phyloP scores from a whole-genome alignment of 2,113 vertebrate species.

The Oreocharis arfaki region DNA sequence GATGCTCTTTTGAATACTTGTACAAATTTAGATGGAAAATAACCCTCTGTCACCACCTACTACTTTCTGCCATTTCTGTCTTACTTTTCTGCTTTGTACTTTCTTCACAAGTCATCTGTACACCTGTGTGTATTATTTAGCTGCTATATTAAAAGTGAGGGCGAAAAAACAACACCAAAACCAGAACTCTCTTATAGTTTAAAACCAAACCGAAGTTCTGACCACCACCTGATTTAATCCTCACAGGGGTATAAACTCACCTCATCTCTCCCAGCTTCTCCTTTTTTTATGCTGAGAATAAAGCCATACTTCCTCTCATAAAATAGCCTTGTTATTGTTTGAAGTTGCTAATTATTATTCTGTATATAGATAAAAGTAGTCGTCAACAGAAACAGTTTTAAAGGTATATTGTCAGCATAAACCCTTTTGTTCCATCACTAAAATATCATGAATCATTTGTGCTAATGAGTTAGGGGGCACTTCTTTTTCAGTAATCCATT shows the following conservation, averaged over 20 bases:
- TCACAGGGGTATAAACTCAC: background rate
- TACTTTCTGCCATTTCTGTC: background rate
- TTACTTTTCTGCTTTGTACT: background rate
- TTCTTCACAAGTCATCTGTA: constrained; percentile 12
- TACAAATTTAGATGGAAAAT: background rate
- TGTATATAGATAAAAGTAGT: constrained; percentile 4
- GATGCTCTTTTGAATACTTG: background rate
- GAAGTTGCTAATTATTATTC: constrained; percentile 40
- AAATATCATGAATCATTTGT: background rate
- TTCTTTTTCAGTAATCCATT: background rate
- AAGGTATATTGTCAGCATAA: background rate
- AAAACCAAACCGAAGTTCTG: background rate
- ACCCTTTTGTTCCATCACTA: background rate
- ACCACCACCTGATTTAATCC: background rate
- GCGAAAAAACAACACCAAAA: background rate
- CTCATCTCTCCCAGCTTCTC: background rate
- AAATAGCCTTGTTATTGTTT: background rate
- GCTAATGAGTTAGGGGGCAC: background rate
- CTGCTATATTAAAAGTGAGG: background rate
- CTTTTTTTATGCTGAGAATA: background rate
- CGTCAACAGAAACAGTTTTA: background rate
- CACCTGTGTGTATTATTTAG: background rate
- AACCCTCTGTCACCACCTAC: background rate
- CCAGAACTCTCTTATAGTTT: background rate
- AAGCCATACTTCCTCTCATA: background rate